Conservation (phyloP, 1,140 invertebrate genomes). For the Cotesia chilonis region DNA sequence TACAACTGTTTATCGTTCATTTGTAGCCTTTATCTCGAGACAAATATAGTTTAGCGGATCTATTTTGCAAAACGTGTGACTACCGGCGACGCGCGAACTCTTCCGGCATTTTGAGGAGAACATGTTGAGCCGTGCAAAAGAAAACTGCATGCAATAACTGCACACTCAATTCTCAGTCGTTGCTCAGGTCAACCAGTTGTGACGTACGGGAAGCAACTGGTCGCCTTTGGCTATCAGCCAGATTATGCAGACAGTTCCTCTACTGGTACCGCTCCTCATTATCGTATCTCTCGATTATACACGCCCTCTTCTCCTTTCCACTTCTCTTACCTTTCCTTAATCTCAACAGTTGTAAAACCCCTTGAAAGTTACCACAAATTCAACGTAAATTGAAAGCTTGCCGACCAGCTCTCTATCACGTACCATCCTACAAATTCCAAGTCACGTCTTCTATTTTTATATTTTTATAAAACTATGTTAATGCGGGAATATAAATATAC, state of each 20-base stretch:
- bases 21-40: too few species aligned
- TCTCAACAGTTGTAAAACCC: slow-evolving; percentile 20
- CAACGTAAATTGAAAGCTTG: slow-evolving; percentile 25
- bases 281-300: slow-evolving; percentile 40
- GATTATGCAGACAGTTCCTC: slow-evolving; percentile 54
- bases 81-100: not conserved
- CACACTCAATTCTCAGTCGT: slow-evolving; percentile 25
- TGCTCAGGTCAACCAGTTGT: slow-evolving; percentile 47
- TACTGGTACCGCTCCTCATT: slow-evolving; percentile 43
- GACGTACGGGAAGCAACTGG: slow-evolving; percentile 58
- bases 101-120: slow-evolving; percentile 12
- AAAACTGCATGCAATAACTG: slow-evolving; percentile 10
- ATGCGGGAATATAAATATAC: not conserved
- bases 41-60: too few species aligned
- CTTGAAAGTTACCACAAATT: slow-evolving; percentile 9
- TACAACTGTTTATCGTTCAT: too few species aligned
- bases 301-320: slow-evolving; percentile 2
- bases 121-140: not conserved
- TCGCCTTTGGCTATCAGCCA: slow-evolving; percentile 59
- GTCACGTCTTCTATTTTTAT: slow-evolving; percentile 28
- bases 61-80: too few species aligned
- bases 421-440: slow-evolving; percentile 24
- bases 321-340: not conserved
- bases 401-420: slow-evolving; percentile 27
- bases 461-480: not conserved